A percentile compares a stretch with the other conserved stretches of the same genome.
Evolutionary conservation across 2,797 vertebrate genomes (phyloP).

Genomic region (Ceyx erithaca): DNA sequence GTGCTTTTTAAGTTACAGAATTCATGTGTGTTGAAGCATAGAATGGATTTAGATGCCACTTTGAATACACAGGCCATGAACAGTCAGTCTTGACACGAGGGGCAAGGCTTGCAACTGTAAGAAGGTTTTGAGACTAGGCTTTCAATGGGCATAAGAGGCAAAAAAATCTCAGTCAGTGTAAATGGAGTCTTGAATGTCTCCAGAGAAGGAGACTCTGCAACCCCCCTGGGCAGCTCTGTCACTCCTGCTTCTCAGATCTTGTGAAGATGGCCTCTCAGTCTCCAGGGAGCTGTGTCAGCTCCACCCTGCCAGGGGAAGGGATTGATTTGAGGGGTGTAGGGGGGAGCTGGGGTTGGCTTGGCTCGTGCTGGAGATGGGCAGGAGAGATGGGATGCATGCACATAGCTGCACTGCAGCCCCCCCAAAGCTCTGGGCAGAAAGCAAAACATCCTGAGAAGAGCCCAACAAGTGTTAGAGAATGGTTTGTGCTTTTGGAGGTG

Average conservation of each 20-base stretch:
- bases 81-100: background rate
- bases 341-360: background rate
- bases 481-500: conserved; percentile 14
- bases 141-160: background rate
- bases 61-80: background rate
- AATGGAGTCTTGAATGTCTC: background rate
- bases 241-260: background rate
- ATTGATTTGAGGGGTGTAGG: background rate
- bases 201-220: no score
- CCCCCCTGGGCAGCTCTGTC: no score
- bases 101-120: background rate
- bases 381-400: background rate
- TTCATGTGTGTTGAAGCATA: background rate
- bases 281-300: background rate
- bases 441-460: conserved; percentile 45
- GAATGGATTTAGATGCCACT: background rate
- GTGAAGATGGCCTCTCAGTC: background rate
- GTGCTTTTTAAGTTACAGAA: background rate
- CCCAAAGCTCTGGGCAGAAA: background rate
- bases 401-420: no score
- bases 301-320: background rate
- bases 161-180: background rate
- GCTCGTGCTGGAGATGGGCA: background rate
- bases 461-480: conserved; percentile 13
- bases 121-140: background rate